A percentile compares a stretch with the other conserved stretches of the same genome.
These are phyloP conservation scores for Bugulina stolonifera DNA, from an alignment of 2,888 invertebrate genomes.

Conservation along the genomic window DNA sequence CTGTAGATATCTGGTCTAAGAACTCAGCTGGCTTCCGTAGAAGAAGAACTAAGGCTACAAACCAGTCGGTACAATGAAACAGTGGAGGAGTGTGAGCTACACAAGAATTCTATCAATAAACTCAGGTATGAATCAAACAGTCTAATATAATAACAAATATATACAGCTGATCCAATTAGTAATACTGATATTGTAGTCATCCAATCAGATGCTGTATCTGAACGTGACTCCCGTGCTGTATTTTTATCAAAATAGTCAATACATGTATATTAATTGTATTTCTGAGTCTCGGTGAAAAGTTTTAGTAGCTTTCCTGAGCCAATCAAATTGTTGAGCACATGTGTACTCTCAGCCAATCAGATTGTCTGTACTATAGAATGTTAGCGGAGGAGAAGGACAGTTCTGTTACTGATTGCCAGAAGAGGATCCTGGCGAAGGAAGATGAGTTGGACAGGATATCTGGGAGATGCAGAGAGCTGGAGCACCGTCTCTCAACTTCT, in stretches of 20 bases:
- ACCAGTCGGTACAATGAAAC: background rate
- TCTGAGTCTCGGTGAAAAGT: no score
- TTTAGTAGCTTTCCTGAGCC: no score
- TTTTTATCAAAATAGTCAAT: no score
- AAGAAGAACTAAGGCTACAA: conserved; percentile 16
- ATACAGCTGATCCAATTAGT: no score
- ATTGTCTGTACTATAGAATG: no score
- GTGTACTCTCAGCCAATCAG: no score
- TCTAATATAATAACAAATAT: no score
- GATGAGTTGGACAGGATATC: background rate
- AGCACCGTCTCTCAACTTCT: background rate
- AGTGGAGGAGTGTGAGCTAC: conserved; percentile 10
- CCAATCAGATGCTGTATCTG: no score
- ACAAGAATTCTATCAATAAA: background rate
- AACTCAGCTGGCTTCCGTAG: background rate
- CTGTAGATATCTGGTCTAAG: background rate
- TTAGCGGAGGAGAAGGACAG: background rate
- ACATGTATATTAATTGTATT: no score
- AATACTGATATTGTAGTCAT: no score
- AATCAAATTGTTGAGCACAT: no score
- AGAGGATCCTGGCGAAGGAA: background rate
- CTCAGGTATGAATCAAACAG: conserved; percentile 1
- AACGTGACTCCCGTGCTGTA: no score
- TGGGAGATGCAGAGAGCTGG: background rate
- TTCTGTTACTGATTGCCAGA: background rate